These are phyloP conservation scores for Centropyge bicolor DNA, from an alignment of 2,797 vertebrate genomes.

Conservation along the genomic window DNA sequence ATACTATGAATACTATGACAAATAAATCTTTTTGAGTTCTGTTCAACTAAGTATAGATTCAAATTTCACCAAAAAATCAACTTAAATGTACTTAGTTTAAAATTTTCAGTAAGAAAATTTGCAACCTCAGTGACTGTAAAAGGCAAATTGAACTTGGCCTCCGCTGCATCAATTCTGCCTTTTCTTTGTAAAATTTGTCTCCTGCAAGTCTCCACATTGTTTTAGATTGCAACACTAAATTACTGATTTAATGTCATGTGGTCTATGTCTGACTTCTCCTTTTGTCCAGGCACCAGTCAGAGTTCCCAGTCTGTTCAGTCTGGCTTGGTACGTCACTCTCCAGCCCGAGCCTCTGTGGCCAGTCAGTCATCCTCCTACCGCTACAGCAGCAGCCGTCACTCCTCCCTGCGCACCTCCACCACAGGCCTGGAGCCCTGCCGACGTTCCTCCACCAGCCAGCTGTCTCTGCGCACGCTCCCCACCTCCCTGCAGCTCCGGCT, in stretches of 20 bases:
- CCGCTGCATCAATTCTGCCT: neutral
- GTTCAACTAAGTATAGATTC: neutral
- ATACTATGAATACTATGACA: neutral
- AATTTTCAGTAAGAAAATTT: neutral
- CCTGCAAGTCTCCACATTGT: neutral
- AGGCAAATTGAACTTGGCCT: neutral
- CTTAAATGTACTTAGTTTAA: neutral
- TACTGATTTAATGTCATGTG: neutral
- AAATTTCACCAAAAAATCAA: neutral
- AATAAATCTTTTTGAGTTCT: neutral
- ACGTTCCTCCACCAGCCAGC: constrained; percentile 97
- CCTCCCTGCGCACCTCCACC: constrained; percentile 93
- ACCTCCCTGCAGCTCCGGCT: constrained; percentile 96
- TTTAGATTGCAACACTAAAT: neutral
- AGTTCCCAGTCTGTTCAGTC: constrained; percentile 97
- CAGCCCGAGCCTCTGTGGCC: constrained; percentile 93
- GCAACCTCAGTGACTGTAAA: neutral
- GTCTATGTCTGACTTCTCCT: neutral
- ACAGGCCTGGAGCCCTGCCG: constrained; percentile 95
- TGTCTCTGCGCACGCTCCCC: constrained; percentile 94
- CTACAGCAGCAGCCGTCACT: constrained; percentile 96
- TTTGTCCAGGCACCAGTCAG: constrained; percentile 92
- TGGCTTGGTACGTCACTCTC: constrained; percentile 93
- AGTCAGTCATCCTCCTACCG: constrained; percentile 97
- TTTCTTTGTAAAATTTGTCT: neutral